Evolutionary conservation across 2,113 vertebrate genomes (phyloP), one percentile per base, ranked within the genome.

Genomic region (Hippocampus guttulatus): DNA sequence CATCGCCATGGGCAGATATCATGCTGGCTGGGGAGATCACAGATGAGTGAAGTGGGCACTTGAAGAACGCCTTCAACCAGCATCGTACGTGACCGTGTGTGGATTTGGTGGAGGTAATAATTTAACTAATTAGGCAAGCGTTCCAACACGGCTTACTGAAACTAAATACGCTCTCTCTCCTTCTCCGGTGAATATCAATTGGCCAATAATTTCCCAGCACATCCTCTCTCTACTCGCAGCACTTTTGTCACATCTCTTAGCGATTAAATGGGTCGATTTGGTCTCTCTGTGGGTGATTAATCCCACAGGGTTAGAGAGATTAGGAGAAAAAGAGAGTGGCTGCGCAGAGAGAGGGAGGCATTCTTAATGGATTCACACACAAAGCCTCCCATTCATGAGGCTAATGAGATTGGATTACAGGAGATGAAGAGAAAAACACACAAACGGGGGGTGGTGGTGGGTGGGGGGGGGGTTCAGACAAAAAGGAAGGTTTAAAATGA

Each of bases 241-340:
- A 25, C 78, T 86, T 87, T 85, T 89, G 82, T 88, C 86, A 85
- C 85, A 84, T 86, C 85, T 87, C 75, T 77, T 71, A 77, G 83
- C 85, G 88, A 88, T 87, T 90, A 88, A 89, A 90, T 76, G 84
- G 84, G 87, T 92, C 83, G 87, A 90, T 91, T 88, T 86, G 84
- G 79, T 77, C 82, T 85, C 88, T 81, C 79, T 30, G 80, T 79
- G 78, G 87, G 86, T 80, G 88, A 91, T 91, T 90, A 88, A 90
- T 91, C 89, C 87, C 79, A 75, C 55, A 12, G 79, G 81, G 85
- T 89, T 87, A 67, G 83, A 81, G 84, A 87, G 88, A 88, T 87
- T 89, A 89, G 75, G 78, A 79, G 79, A 65, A 61, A 58, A 69
- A 65, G 85, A 67, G 58, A 73, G 27, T 33, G 58, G 58, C 58